Conservation (phyloP, 2,113 vertebrate genomes). For the Callipepla squamata region DNA sequence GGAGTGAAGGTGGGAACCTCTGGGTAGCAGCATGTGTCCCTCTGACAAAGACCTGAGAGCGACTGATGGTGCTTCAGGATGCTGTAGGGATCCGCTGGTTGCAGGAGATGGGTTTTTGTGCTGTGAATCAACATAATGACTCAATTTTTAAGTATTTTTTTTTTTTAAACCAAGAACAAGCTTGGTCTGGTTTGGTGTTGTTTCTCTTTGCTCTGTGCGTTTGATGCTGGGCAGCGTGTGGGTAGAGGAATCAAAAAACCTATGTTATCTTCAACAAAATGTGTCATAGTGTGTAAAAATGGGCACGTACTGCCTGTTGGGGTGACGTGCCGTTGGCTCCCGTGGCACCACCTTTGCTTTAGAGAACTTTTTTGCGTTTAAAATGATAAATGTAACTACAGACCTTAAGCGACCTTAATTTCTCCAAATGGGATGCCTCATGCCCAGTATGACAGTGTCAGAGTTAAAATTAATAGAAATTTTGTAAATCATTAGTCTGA, state of each 20-base stretch:
- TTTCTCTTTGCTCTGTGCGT: not conserved
- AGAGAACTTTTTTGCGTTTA: slow-evolving; percentile 7
- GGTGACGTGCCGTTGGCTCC: not conserved
- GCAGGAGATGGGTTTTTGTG: not conserved
- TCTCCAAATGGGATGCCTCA: slow-evolving; percentile 22
- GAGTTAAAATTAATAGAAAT: slow-evolving; percentile 67
- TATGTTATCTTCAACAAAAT: not conserved
- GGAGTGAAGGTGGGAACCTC: not conserved
- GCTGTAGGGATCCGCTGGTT: accelerated
- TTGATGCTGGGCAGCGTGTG: accelerated
- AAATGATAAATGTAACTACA: slow-evolving; percentile 19
- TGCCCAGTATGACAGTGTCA: slow-evolving; percentile 40
- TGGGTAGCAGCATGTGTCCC: accelerated
- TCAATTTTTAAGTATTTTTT: not conserved
- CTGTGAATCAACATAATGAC: not conserved
- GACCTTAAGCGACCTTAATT: slow-evolving; percentile 61
- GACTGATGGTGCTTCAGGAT: not conserved
- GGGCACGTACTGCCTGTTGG: not conserved
- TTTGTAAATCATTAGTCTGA: slow-evolving; percentile 66
- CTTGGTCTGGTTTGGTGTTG: not conserved
- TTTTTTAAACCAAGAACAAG: too few species aligned
- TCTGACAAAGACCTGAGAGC: not conserved
- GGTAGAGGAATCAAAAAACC: not conserved
- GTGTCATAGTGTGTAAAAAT: not conserved
- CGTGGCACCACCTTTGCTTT: not conserved